Conservation (phyloP, 2,113 vertebrate species). For the Zapornia atra region DNA sequence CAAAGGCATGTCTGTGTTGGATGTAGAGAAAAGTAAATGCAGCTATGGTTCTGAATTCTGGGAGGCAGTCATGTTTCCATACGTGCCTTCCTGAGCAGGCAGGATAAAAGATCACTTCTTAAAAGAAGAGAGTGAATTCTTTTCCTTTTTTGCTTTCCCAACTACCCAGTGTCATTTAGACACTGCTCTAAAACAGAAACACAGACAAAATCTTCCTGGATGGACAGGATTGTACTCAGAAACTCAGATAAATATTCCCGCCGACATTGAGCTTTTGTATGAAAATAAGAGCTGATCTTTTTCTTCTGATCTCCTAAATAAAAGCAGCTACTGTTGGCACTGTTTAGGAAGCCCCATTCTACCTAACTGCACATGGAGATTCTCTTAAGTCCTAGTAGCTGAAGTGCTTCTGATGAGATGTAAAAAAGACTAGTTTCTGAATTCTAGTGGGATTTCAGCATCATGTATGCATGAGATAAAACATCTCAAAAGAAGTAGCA, state of each 20-base stretch:
- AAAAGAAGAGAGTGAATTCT: not conserved
- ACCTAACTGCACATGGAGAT: not conserved
- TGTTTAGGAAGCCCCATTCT: not conserved
- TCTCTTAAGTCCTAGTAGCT: not conserved
- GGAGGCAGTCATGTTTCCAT: not conserved
- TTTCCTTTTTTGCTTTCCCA: not conserved
- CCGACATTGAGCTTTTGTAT: not conserved
- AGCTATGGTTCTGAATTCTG: not conserved
- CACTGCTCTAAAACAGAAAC: not conserved
- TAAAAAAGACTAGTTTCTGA: not conserved
- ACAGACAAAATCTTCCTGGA: not conserved
- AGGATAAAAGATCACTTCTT: not conserved
- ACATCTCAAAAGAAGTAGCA: not conserved
- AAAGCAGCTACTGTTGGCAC: not conserved
- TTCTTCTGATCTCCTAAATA: not conserved
- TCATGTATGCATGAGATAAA: accelerated
- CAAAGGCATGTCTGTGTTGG: not conserved
- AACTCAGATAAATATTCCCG: not conserved
- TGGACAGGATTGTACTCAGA: not conserved
- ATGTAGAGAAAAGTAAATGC: not conserved
- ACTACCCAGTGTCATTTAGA: not conserved
- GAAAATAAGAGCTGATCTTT: not conserved
- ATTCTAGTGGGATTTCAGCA: not conserved
- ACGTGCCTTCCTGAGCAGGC: not conserved
- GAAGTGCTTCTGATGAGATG: not conserved